These are phyloP conservation scores for Melinopterus prodromus DNA, from an alignment of 2,888 invertebrate species.

Conservation along the genomic window DNA sequence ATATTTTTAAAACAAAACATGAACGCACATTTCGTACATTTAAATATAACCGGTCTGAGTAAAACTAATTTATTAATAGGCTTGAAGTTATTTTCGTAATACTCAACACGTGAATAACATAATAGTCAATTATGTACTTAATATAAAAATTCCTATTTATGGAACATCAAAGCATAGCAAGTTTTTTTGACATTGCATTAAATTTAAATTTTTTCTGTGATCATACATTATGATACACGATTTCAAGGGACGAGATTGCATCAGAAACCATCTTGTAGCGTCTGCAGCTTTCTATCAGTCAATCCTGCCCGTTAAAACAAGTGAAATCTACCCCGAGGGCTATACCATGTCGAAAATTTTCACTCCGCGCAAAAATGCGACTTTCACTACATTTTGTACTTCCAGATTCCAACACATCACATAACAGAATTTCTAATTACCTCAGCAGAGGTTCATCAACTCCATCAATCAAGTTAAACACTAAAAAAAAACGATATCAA, in stretches of 20 bases:
- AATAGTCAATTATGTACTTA: neutral
- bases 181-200: too few relatives aligned
- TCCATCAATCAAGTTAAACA: neutral
- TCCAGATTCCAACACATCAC: neutral
- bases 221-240: too few relatives aligned
- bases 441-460: neutral
- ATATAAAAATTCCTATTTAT: neutral
- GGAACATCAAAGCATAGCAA: too few relatives aligned
- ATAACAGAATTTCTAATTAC: neutral
- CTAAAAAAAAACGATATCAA: neutral
- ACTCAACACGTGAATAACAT: neutral
- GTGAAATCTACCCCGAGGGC: neutral
- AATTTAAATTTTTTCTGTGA: too few relatives aligned
- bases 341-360: neutral
- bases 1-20: neutral
- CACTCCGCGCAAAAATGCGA: neutral
- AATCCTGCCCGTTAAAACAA: neutral
- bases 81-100: neutral
- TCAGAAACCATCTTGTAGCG: neutral
- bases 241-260: neutral
- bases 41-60: neutral
- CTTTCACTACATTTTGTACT: constrained; percentile 1
- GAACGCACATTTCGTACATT: neutral
- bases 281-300: neutral
- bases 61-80: neutral